Conservation (phyloP, 2,888 invertebrate species). For the Ditula angustiorana region DNA sequence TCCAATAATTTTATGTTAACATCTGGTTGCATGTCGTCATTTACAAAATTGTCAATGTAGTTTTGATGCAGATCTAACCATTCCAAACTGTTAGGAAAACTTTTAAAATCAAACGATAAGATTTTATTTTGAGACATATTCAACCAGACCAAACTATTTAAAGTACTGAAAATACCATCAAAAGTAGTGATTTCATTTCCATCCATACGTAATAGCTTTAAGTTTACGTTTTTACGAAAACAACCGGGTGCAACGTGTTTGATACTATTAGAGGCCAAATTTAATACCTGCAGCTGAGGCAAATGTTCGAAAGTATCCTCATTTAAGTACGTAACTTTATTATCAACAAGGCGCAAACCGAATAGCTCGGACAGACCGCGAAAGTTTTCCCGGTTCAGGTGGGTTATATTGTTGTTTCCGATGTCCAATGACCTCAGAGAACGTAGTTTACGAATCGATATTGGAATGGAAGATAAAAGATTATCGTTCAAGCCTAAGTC, state of each 20-base stretch:
- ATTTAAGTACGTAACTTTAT: conserved; percentile 90
- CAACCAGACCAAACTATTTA: conserved; percentile 90
- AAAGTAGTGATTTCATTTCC: conserved; percentile 91
- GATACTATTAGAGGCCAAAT: conserved; percentile 92
- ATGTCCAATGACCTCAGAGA: conserved; percentile 91
- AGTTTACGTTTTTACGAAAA: conserved; percentile 89
- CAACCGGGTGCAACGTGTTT: conserved; percentile 90
- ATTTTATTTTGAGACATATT: conserved; percentile 93
- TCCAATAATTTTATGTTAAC: conserved; percentile 90
- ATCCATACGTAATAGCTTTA: conserved; percentile 91
- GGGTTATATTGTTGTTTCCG: conserved; percentile 91
- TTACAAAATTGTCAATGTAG: conserved; percentile 87
- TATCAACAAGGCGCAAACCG: conserved; percentile 92
- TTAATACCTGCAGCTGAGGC: conserved; percentile 91
- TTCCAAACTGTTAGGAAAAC: conserved; percentile 90
- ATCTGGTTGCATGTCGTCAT: conserved; percentile 81
- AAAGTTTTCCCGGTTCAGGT: conserved; percentile 90
- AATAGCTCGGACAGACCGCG: conserved; percentile 90
- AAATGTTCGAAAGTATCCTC: conserved; percentile 90
- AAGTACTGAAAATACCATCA: conserved; percentile 89
- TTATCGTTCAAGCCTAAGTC: conserved; percentile 91
- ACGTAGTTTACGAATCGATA: conserved; percentile 88
- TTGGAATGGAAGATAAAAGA: conserved; percentile 87
- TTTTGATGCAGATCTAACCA: conserved; percentile 93
- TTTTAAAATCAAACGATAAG: conserved; percentile 90